phyloP scores from a whole-genome alignment of 2,888 invertebrate genomes.

The Gisinianus flammeolus region DNA sequence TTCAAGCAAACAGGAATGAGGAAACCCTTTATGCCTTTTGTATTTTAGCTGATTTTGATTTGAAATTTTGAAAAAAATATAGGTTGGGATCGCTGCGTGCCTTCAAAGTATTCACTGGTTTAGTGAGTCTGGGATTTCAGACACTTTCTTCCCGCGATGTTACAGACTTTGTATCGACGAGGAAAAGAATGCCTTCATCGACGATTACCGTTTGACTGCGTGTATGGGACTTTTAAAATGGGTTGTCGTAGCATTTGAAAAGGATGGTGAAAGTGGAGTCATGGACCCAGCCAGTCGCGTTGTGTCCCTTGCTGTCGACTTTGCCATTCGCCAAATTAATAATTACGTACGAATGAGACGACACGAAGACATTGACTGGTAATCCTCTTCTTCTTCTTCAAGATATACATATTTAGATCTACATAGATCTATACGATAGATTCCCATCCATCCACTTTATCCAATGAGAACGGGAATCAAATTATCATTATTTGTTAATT shows the following conservation, averaged over 20 bases:
- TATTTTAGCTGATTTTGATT: too few species aligned
- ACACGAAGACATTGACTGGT: constrained; percentile 73
- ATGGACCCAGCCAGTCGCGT: constrained; percentile 49
- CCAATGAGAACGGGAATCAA: too few species aligned
- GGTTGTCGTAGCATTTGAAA: constrained; percentile 69
- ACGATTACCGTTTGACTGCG: constrained; percentile 88
- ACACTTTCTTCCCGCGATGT: constrained; percentile 84
- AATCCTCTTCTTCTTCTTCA: too few species aligned
- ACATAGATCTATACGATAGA: too few species aligned
- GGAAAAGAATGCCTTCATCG: constrained; percentile 80
- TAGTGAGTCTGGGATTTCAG: constrained; percentile 78
- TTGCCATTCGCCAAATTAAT: constrained; percentile 78
- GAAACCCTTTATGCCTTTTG: background rate
- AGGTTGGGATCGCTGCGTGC: constrained; percentile 44
- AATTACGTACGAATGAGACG: constrained; percentile 67
- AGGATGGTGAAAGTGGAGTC: constrained; percentile 65
- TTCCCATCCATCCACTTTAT: too few species aligned
- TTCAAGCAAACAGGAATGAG: background rate
- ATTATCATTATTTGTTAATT: background rate
- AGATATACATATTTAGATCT: too few species aligned
- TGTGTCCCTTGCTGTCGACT: constrained; percentile 70
- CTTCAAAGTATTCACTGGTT: constrained; percentile 85
- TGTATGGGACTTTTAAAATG: constrained; percentile 84
- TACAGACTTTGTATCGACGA: constrained; percentile 83
- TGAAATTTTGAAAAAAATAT: background rate